Evolutionary conservation across 2,888 invertebrate genomes (phyloP).

Genomic region (Bugula neritina): DNA sequence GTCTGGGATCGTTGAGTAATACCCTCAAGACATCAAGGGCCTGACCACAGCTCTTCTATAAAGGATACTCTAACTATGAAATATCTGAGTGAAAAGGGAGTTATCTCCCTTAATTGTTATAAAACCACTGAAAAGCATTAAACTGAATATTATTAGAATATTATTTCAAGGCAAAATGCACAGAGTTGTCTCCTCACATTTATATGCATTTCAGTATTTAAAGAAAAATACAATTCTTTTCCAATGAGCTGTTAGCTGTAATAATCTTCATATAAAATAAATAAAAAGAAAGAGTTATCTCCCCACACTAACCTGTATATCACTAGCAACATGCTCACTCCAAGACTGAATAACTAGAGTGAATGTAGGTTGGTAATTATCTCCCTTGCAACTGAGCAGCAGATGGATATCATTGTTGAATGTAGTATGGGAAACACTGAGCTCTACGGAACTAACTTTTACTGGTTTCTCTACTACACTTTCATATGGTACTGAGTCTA

Average conservation of each 20-base stretch:
- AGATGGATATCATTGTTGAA: conserved; percentile 1
- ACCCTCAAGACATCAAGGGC: not conserved
- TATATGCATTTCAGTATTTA: too few species aligned
- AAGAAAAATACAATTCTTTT: too few species aligned
- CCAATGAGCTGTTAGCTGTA: too few species aligned
- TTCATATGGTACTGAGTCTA: not conserved
- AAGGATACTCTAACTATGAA: too few species aligned
- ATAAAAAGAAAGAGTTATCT: too few species aligned
- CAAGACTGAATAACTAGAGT: not conserved
- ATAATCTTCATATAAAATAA: too few species aligned
- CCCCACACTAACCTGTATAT: not conserved
- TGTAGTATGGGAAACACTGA: not conserved
- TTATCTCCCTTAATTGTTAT: too few species aligned
- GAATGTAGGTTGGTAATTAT: not conserved
- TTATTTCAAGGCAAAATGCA: too few species aligned
- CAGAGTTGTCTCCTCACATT: too few species aligned
- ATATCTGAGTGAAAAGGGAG: too few species aligned
- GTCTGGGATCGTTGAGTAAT: not conserved
- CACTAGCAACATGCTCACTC: not conserved
- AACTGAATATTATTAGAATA: too few species aligned
- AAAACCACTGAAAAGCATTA: too few species aligned
- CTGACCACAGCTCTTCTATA: conserved; percentile 10
- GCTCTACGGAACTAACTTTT: not conserved
- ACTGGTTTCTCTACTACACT: not conserved
- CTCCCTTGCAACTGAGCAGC: not conserved